Conservation (phyloP, 37 sponge, comb jelly and placozoan genomes). For the Sycon ciliatum region DNA sequence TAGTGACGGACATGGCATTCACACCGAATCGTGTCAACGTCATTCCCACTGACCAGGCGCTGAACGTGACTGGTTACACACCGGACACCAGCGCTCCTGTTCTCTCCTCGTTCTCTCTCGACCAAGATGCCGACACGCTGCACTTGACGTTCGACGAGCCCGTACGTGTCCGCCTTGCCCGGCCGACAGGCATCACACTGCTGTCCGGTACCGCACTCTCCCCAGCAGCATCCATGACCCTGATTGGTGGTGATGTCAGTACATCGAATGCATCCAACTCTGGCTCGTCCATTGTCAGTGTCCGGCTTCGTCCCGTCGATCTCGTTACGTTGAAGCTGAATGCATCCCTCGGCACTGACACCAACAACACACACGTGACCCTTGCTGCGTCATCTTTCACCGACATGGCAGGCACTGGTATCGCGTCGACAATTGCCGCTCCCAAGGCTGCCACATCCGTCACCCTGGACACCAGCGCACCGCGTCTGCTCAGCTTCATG, state of each 20-base stretch:
- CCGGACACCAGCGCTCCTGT: constrained; percentile 45
- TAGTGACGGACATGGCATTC: constrained; percentile 57
- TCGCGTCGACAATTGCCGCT: not conserved
- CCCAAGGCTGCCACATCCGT: constrained; percentile 36
- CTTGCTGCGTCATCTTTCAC: constrained; percentile 40
- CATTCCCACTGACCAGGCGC: constrained; percentile 35
- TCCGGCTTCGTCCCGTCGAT: constrained; percentile 42
- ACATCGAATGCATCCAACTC: constrained; percentile 5
- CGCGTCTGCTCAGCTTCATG: constrained; percentile 52
- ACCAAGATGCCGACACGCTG: constrained; percentile 41
- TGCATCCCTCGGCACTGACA: constrained; percentile 40
- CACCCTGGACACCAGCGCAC: constrained; percentile 39
- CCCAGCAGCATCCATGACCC: not conserved
- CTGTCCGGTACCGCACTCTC: constrained; percentile 6
- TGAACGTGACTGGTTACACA: constrained; percentile 23
- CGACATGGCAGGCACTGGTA: constrained; percentile 63
- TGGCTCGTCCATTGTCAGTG: constrained; percentile 22
- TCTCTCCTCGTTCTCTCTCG: constrained; percentile 42
- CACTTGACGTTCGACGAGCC: constrained; percentile 64
- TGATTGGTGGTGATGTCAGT: constrained; percentile 41
- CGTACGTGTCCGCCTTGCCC: constrained; percentile 37
- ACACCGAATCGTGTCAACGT: constrained; percentile 34
- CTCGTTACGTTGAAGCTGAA: constrained; percentile 58
- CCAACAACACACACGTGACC: constrained; percentile 44
- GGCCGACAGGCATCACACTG: constrained; percentile 54